A percentile compares a stretch with the other conserved stretches of the same genome.
phyloP scores from a whole-genome alignment of 1,140 invertebrate species.

The Paracyclopina nana region DNA sequence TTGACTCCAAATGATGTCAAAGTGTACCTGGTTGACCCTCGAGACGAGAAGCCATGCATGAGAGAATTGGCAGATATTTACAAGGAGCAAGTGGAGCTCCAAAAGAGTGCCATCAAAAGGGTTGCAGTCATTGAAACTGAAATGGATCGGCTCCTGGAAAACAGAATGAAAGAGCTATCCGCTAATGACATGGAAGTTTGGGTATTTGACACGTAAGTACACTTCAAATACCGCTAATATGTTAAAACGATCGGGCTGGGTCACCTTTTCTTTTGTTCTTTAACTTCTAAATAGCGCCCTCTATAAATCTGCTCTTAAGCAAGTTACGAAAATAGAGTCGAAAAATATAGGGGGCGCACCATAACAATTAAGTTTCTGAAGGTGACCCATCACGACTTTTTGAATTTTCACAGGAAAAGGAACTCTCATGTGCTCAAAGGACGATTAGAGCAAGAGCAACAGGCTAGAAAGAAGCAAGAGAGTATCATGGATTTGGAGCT shows the following conservation, averaged over 20 bases:
- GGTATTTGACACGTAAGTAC: slow-evolving; percentile 9
- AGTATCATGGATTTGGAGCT: background rate
- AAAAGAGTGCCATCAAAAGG: background rate
- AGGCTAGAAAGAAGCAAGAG: background rate
- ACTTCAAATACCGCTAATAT: no score
- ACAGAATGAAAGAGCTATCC: slow-evolving; percentile 8
- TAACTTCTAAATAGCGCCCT: no score
- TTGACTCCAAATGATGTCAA: slow-evolving; percentile 3
- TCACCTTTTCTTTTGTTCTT: no score
- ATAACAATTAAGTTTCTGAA: background rate
- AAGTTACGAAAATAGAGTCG: no score
- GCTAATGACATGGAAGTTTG: slow-evolving; percentile 9
- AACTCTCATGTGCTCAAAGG: background rate
- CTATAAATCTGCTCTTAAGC: no score
- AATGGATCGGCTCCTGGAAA: slow-evolving; percentile 1
- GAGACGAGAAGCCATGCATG: slow-evolving; percentile 1
- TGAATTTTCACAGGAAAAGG: background rate
- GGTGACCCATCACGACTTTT: background rate
- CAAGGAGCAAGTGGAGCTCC: background rate
- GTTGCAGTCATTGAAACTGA: background rate
- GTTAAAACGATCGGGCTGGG: no score
- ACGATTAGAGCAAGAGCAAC: background rate
- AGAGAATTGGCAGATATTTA: background rate
- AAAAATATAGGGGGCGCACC: no score
- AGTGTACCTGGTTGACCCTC: slow-evolving; percentile 8